Evolutionary conservation across 2,113 vertebrate genomes (phyloP).

Genomic region (Gnathonemus longibarbis): DNA sequence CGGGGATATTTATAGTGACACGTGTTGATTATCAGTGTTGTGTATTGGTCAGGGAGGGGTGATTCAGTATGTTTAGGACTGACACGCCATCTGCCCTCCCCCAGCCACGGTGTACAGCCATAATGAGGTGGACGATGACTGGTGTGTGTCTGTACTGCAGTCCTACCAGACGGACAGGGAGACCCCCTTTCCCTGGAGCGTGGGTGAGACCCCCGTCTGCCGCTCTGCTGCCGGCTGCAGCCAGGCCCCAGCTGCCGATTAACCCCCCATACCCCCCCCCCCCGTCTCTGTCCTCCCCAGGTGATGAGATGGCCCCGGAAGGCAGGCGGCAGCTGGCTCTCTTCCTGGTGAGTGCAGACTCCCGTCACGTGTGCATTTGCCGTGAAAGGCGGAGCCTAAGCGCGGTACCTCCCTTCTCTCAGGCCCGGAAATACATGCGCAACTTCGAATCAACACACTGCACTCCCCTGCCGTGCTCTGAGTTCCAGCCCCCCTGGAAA

Average conservation of each 20-base stretch:
- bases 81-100: neutral
- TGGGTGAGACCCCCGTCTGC: slow-evolving; percentile 59
- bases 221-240: neutral
- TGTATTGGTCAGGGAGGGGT: neutral
- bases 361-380: neutral
- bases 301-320: slow-evolving; percentile 74
- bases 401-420: slow-evolving; percentile 29
- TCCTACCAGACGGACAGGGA: slow-evolving; percentile 73
- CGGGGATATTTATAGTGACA: neutral
- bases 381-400: neutral
- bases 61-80: neutral
- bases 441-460: slow-evolving; percentile 85
- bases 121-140: slow-evolving; percentile 80
- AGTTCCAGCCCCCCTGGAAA: slow-evolving; percentile 74
- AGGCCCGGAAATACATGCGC: slow-evolving; percentile 80
- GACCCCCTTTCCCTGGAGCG: slow-evolving; percentile 73
- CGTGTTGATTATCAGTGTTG: neutral
- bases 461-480: slow-evolving; percentile 71
- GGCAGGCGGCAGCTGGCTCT: slow-evolving; percentile 70
- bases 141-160: slow-evolving; percentile 78
- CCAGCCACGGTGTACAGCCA: slow-evolving; percentile 69
- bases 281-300: slow-evolving; percentile 43
- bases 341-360: slow-evolving; percentile 66
- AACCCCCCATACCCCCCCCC: too few relatives aligned
- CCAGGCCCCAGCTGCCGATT: neutral